Conservation (phyloP, 2,888 invertebrate species). For the Rhopalosiphum nymphaeae region DNA sequence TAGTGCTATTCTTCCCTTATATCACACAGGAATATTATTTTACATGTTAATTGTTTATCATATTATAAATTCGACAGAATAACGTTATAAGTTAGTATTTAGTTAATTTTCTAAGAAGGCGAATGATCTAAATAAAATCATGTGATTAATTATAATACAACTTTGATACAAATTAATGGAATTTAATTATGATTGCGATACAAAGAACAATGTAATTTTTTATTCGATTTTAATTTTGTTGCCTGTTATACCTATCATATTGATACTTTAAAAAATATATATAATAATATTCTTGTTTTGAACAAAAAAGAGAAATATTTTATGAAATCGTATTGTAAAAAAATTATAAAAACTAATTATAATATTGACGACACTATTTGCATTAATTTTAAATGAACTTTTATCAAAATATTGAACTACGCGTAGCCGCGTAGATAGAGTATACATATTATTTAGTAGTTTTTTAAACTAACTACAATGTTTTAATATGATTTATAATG, state of each 20-base stretch:
- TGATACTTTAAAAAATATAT: background rate
- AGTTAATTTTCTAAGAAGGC: background rate
- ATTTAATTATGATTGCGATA: background rate
- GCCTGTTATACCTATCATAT: background rate
- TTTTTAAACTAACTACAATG: background rate
- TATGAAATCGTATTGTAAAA: background rate
- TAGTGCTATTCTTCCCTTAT: background rate
- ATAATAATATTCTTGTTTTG: background rate
- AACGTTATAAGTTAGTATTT: background rate
- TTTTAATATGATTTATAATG: background rate
- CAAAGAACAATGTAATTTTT: background rate
- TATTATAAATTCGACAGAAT: background rate
- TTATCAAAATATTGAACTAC: background rate
- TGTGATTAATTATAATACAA: background rate
- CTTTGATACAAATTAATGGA: background rate
- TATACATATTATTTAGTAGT: background rate
- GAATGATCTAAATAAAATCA: background rate
- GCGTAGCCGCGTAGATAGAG: background rate
- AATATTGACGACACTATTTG: background rate
- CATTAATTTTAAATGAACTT: background rate
- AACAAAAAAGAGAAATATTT: background rate
- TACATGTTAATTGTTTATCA: background rate
- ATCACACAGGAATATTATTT: background rate
- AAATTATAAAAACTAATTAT: background rate
- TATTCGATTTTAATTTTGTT: background rate